Percentiles rank a stretch among this genome's conserved stretches.
Conservation (phyloP, 2,797 vertebrate species). For the Valencia hispanica region DNA sequence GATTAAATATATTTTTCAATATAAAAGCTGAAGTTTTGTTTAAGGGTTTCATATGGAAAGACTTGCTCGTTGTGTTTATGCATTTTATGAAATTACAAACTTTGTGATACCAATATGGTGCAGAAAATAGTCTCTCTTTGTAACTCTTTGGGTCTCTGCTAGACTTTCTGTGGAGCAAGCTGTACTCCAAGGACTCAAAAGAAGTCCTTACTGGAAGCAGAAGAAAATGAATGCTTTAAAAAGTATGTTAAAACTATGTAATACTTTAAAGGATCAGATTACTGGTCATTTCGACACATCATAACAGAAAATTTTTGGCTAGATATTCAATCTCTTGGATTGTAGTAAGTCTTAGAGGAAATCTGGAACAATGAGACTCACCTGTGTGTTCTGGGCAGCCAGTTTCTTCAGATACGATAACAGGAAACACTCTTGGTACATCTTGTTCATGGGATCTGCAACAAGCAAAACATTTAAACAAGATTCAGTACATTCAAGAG, state of each 20-base stretch:
- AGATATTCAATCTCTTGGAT: conserved; percentile 40
- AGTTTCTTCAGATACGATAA: conserved; percentile 34
- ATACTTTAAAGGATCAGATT: conserved; percentile 22
- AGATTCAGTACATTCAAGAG: conserved; percentile 2
- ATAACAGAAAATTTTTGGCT: neutral
- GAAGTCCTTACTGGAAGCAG: conserved; percentile 29
- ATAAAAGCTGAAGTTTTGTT: neutral
- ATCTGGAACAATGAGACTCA: conserved; percentile 56
- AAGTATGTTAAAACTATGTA: conserved; percentile 41
- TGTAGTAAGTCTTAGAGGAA: conserved; percentile 26
- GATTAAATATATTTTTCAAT: conserved; percentile 15
- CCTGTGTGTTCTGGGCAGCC: conserved; percentile 49
- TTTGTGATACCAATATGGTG: conserved; percentile 16
- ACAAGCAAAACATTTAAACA: conserved; percentile 7
- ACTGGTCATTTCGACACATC: conserved; percentile 32
- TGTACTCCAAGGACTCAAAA: conserved; percentile 16
- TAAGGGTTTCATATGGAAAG: conserved; percentile 7
- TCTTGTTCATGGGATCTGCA: conserved; percentile 58
- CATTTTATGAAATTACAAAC: neutral
- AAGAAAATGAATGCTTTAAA: conserved; percentile 38
- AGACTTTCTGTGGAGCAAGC: too few relatives aligned
- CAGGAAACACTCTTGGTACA: conserved; percentile 26
- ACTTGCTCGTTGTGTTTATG: conserved; percentile 8
- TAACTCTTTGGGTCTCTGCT: conserved; percentile 17
- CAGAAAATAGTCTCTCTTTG: conserved; percentile 12